These are phyloP conservation scores for Lagorchestes hirsutus DNA, from an alignment of 2,797 vertebrate genomes.

Conservation along the genomic window DNA sequence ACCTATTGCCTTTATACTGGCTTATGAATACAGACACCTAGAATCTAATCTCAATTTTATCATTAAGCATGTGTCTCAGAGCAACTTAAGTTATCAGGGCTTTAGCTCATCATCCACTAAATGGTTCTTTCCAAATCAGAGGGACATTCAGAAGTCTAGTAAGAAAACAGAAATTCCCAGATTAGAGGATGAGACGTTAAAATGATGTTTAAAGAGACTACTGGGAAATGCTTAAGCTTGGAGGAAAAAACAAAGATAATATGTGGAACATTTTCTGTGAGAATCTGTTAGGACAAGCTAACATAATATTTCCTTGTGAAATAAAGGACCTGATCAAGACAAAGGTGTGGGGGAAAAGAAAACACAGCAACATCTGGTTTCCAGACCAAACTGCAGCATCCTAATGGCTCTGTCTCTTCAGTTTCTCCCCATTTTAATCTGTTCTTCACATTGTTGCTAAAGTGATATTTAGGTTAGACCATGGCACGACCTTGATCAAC, in stretches of 20 bases:
- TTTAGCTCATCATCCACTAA: constrained; percentile 44
- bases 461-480: background rate
- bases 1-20: background rate
- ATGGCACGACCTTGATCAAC: background rate
- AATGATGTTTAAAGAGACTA: constrained; percentile 22
- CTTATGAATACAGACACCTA: constrained; percentile 27
- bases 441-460: background rate
- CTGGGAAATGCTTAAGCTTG: constrained; percentile 11
- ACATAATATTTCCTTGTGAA: constrained; percentile 38
- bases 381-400: background rate
- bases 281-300: constrained; percentile 10
- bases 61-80: constrained; percentile 24
- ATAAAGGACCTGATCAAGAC: constrained; percentile 56
- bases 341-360: constrained; percentile 42
- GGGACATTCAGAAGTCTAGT: background rate
- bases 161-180: constrained; percentile 13
- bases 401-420: background rate
- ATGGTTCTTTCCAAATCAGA: constrained; percentile 32
- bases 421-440: background rate
- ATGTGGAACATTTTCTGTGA: constrained; percentile 3
- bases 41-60: constrained; percentile 54
- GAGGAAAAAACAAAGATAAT: background rate
- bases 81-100: constrained; percentile 37
- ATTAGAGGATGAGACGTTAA: constrained; percentile 35
- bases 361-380: constrained; percentile 68